Base-by-base conservation (phyloP, 2,113 vertebrate genomes). In the Clarias batrachus region DNA sequence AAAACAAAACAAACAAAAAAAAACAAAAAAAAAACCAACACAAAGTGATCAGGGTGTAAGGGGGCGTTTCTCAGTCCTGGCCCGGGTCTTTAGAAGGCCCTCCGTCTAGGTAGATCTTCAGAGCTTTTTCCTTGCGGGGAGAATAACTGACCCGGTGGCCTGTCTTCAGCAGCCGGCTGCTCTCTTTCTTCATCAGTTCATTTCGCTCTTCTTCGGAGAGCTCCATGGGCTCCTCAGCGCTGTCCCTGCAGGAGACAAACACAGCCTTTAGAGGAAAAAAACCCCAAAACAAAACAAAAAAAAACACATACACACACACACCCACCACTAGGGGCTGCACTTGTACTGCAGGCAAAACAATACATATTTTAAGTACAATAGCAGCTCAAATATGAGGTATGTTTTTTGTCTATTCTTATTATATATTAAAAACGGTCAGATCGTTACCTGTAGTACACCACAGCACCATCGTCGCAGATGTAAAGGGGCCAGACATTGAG, bases 401-500 rank as follows among this genome's bases (percentile, higher is more conserved):
- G 41, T 41, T 41, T 41, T 41, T 41, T 41, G 2, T 41, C 11
- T 25, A 27, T 14, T 68, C 27, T 68, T 68, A 68, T 68, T 68
- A 33, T 33, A 68, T 66, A n/a, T 30, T 27, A 27, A 37, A 33
- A 71, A 12, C 25, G 48, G n/a, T 4, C 9, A 10, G 48, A 0
- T 12, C 27, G 3, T 92, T 95, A 99, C 98, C 98, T 98, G 95
- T 98, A 99, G 95, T 98, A 99, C 94, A 99, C 97, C 91, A 99
- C 98, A 19, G 98, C 98, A 56, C 98, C 98, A 90, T 99, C 98
- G 83, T 99, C 98, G 89, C 97, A 99, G 92, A 99, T 99, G 94
- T 99, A 99, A 78, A 99, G 97, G 85, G 98, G 98, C 98, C 98
- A 99, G 91, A 98, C 97, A 86, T 99, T 99, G 73, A 99, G 90